Conservation (phyloP, 2,797 vertebrate species). For the Galagoides demidoff region DNA sequence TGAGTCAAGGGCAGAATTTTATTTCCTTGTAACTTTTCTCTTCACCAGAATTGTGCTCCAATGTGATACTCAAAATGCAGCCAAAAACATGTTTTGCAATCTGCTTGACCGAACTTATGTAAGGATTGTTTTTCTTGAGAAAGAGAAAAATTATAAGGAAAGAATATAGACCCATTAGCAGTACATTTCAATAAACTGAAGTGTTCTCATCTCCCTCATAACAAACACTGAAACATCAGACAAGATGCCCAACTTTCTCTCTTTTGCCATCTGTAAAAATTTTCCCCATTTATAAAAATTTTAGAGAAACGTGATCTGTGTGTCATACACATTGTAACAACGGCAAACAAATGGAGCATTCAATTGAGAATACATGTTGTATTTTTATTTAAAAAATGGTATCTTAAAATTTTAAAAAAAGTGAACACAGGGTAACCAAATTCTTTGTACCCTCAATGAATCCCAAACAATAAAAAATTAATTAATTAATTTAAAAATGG, state of each 20-base stretch:
- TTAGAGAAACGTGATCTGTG: background rate
- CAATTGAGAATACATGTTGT: background rate
- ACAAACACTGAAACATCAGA: conserved; percentile 58
- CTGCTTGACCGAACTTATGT: conserved; percentile 78
- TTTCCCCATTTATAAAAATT: conserved; percentile 53
- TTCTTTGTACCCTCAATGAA: no score
- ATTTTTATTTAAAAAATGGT: background rate
- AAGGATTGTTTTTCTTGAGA: conserved; percentile 71
- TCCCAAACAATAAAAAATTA: no score
- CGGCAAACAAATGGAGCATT: background rate
- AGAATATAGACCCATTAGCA: background rate
- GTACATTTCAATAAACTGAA: conserved; percentile 58
- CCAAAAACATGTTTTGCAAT: conserved; percentile 78
- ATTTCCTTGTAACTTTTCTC: conserved; percentile 28
- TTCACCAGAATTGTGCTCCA: conserved; percentile 49
- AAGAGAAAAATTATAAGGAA: conserved; percentile 69
- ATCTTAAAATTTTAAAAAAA: conserved; percentile 9
- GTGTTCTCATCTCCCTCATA: conserved; percentile 52
- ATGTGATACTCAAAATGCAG: conserved; percentile 58
- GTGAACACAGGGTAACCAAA: no score
- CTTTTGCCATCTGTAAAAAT: conserved; percentile 52
- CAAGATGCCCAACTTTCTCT: conserved; percentile 31
- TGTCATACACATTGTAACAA: background rate
- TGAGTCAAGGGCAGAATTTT: conserved; percentile 14
- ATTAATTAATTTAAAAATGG: background rate